Evolutionary conservation across 2,797 vertebrate genomes (phyloP).

Genomic region (Paramormyrops hopkinsi): DNA sequence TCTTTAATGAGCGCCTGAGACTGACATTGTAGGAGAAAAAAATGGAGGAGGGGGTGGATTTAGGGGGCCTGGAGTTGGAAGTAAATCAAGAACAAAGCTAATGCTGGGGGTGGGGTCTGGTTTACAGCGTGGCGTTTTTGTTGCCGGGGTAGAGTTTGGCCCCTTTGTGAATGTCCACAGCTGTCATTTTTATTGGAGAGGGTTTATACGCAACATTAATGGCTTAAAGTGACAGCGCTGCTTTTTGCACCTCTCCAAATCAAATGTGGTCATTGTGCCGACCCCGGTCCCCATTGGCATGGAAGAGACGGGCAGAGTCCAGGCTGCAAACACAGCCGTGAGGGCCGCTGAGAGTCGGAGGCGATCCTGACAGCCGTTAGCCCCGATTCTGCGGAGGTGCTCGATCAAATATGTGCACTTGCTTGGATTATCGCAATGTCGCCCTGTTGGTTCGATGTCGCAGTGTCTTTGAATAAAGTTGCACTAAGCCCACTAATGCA

Average conservation of each 20-base stretch:
- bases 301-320: neutral
- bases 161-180: constrained; percentile 62
- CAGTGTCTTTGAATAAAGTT: neutral
- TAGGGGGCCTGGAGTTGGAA: constrained; percentile 16
- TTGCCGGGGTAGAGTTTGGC: constrained; percentile 54
- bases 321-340: neutral
- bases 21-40: constrained; percentile 33
- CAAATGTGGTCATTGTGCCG: constrained; percentile 38
- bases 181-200: constrained; percentile 72
- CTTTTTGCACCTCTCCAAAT: constrained; percentile 34
- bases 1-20: constrained; percentile 59
- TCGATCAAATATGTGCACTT: neutral
- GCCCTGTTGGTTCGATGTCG: neutral
- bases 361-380: neutral
- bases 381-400: neutral
- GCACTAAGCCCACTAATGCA: neutral
- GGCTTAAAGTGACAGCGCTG: constrained; percentile 62
- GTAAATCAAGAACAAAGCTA: constrained; percentile 68
- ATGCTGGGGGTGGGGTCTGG: constrained; percentile 44
- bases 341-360: neutral
- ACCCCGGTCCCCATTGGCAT: constrained; percentile 21
- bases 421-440: neutral
- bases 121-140: constrained; percentile 65
- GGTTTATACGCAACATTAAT: constrained; percentile 66
- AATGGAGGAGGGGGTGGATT: neutral